Conservation (phyloP, 1,140 invertebrate species). For the Cryptotermes secundus region DNA sequence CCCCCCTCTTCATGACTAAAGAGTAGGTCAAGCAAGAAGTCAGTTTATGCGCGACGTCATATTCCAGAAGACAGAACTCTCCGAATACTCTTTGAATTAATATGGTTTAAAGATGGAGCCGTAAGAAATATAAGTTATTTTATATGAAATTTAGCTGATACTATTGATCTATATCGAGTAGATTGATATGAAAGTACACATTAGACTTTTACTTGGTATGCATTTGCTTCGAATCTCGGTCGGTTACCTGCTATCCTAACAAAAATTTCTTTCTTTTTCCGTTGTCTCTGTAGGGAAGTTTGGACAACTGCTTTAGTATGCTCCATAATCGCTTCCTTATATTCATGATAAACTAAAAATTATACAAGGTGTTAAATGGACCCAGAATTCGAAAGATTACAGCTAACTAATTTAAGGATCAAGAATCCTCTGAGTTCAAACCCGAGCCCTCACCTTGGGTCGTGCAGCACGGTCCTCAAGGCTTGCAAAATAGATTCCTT, state of each 20-base stretch:
- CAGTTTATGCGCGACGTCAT: too few relatives aligned
- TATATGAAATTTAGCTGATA: too few relatives aligned
- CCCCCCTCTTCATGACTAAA: too few relatives aligned
- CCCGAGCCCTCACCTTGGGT: constrained; percentile 51
- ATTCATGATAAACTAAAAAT: not conserved
- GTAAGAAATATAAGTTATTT: too few relatives aligned
- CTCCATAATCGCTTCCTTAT: not conserved
- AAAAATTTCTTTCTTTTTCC: not conserved
- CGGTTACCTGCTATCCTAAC: not conserved
- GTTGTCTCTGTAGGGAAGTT: not conserved
- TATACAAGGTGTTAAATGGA: not conserved
- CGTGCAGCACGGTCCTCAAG: constrained; percentile 54
- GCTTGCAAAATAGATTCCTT: constrained; percentile 56
- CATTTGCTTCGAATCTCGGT: too few relatives aligned
- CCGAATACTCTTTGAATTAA: too few relatives aligned
- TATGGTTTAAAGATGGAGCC: too few relatives aligned
- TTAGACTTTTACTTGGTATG: too few relatives aligned
- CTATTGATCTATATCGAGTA: too few relatives aligned
- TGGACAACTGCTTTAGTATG: not conserved
- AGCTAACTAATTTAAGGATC: not conserved
- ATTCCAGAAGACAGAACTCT: too few relatives aligned
- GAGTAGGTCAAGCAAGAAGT: too few relatives aligned
- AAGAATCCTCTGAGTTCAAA: not conserved
- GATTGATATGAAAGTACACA: too few relatives aligned
- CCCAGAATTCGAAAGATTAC: not conserved